Evolutionary conservation across 1,140 invertebrate species (phyloP).

Genomic region (Drosophila biarmipes): DNA sequence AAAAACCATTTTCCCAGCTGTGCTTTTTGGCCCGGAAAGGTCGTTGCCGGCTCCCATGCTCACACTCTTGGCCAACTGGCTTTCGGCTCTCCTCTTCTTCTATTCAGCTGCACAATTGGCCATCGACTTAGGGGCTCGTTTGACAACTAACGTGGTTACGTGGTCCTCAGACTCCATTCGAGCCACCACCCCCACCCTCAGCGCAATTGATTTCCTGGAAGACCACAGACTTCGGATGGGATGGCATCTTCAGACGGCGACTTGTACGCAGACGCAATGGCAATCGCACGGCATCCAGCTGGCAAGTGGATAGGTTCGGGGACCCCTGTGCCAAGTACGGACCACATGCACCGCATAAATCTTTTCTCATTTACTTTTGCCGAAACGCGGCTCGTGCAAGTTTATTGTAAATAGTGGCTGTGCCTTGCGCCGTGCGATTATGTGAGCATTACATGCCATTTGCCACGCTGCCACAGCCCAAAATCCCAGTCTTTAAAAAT

Average conservation of each 20-base stretch:
- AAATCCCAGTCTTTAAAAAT: slow-evolving; percentile 1
- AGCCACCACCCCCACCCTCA: slow-evolving; percentile 47
- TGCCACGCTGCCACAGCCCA: slow-evolving; percentile 53
- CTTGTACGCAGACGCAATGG: slow-evolving; percentile 5
- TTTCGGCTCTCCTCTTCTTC: slow-evolving; percentile 29
- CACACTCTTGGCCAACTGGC: slow-evolving; percentile 45
- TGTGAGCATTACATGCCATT: slow-evolving; percentile 71
- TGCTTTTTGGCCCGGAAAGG: slow-evolving; percentile 38
- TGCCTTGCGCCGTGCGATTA: slow-evolving; percentile 40
- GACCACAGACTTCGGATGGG: slow-evolving; percentile 36
- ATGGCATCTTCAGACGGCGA: slow-evolving; percentile 67
- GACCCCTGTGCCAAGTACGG: slow-evolving; percentile 52
- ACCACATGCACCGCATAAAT: slow-evolving; percentile 75
- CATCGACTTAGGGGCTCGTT: slow-evolving; percentile 67
- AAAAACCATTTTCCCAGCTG: slow-evolving; percentile 24
- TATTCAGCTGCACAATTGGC: slow-evolving; percentile 67
- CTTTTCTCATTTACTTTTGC: slow-evolving; percentile 68
- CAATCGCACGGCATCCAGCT: slow-evolving; percentile 18
- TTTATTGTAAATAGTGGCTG: slow-evolving; percentile 57
- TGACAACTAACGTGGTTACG: slow-evolving; percentile 71
- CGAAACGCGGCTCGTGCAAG: slow-evolving; percentile 48
- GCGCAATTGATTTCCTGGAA: slow-evolving; percentile 66
- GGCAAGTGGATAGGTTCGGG: slow-evolving; percentile 34
- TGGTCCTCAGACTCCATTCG: slow-evolving; percentile 19
- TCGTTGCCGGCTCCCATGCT: slow-evolving; percentile 58